Evolutionary conservation across 1,140 invertebrate species (phyloP).

Genomic region (Adoxophyes honmai): DNA sequence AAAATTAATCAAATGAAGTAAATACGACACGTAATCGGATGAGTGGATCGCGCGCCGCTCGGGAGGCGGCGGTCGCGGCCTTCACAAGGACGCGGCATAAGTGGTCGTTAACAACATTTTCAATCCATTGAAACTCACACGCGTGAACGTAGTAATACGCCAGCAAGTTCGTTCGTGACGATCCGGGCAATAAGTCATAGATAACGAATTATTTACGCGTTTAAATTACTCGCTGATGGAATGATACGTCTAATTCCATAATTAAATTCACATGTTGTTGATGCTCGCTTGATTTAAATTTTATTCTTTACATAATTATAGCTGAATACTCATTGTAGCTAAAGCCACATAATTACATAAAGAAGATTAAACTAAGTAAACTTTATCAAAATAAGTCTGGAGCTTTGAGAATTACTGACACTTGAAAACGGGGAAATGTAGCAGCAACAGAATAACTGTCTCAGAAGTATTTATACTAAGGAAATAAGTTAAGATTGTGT

Average conservation of each 20-base stretch:
- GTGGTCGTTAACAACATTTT: slow-evolving; percentile 43
- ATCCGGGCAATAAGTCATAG: slow-evolving; percentile 11
- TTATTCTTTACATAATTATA: too few relatives aligned
- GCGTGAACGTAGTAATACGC: slow-evolving; percentile 29
- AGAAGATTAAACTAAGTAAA: too few relatives aligned
- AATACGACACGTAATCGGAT: background rate
- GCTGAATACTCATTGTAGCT: too few relatives aligned
- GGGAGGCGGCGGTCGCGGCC: slow-evolving; percentile 55
- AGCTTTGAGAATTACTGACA: too few relatives aligned
- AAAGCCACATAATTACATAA: too few relatives aligned
- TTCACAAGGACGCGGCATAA: slow-evolving; percentile 61
- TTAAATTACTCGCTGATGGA: background rate
- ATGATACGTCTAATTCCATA: background rate
- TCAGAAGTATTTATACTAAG: too few relatives aligned
- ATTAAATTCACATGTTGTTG: background rate
- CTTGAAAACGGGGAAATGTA: too few relatives aligned
- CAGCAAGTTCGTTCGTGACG: slow-evolving; percentile 24
- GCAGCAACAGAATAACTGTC: too few relatives aligned
- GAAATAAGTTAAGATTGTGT: too few relatives aligned
- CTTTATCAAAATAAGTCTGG: too few relatives aligned
- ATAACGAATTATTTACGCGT: slow-evolving; percentile 13
- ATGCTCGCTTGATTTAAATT: too few relatives aligned
- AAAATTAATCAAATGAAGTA: background rate
- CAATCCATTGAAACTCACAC: slow-evolving; percentile 33
- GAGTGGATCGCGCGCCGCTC: slow-evolving; percentile 20